Evolutionary conservation across 1,140 invertebrate genomes (phyloP).

Genomic region (Ganaspis sp.): DNA sequence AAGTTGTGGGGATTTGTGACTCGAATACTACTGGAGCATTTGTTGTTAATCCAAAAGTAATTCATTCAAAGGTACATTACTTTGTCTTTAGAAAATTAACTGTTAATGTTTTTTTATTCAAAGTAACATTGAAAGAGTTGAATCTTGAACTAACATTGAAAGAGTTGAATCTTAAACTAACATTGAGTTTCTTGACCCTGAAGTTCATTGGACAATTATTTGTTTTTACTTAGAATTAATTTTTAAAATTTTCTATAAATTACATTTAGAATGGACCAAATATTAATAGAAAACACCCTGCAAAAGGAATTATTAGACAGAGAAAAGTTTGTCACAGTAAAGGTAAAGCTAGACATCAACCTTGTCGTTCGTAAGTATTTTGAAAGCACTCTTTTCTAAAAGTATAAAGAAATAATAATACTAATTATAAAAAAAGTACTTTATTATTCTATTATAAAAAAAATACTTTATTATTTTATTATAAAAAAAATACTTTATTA

Average conservation of each 20-base stretch:
- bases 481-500: not conserved
- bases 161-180: too few species aligned
- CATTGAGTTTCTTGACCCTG: too few species aligned
- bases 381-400: not conserved
- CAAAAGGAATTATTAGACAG: slow-evolving; percentile 65
- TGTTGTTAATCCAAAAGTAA: slow-evolving; percentile 71
- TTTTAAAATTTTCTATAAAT: slow-evolving; percentile 30
- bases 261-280: slow-evolving; percentile 52
- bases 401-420: too few species aligned
- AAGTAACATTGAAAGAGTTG: too few species aligned
- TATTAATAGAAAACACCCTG: slow-evolving; percentile 52
- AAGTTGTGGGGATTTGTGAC: slow-evolving; percentile 64
- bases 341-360: slow-evolving; percentile 46
- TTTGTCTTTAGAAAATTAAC: too few species aligned
- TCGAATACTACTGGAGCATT: slow-evolving; percentile 42
- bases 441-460: too few species aligned
- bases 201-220: too few species aligned
- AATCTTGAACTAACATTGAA: too few species aligned
- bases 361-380: slow-evolving; percentile 53
- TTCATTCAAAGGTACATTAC: slow-evolving; percentile 65
- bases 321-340: slow-evolving; percentile 69
- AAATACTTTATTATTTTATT: too few species aligned
- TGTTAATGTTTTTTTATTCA: too few species aligned
- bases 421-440: too few species aligned
- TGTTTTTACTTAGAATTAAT: not conserved